phyloP scores from a whole-genome alignment of 2,113 vertebrate species.

The Sceloporus undulatus region DNA sequence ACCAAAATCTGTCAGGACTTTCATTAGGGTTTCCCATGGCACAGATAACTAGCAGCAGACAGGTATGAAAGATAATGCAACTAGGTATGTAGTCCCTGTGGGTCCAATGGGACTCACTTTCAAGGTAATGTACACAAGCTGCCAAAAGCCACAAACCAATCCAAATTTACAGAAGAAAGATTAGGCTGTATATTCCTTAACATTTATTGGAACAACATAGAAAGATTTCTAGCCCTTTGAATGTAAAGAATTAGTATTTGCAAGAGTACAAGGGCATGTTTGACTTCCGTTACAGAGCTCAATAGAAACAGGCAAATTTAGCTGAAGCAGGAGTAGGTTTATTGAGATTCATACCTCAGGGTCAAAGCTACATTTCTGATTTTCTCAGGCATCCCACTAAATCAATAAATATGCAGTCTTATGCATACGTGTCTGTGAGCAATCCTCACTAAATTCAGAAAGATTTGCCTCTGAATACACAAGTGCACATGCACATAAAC shows the following conservation, averaged over 20 bases:
- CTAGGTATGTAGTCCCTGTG: not conserved
- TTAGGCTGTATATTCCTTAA: too few relatives aligned
- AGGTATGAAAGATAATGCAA: too few relatives aligned
- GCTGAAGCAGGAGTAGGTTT: conserved; percentile 51
- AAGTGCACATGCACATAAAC: not conserved
- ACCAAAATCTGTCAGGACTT: conserved; percentile 6
- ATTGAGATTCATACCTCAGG: conserved; percentile 47
- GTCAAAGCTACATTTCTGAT: not conserved
- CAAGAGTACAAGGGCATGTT: conserved; percentile 8
- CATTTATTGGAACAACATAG: not conserved
- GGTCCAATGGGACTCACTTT: not conserved
- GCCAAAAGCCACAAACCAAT: not conserved
- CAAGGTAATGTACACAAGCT: not conserved
- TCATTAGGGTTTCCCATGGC: not conserved
- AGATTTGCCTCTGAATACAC: too few relatives aligned
- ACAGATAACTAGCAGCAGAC: conserved; percentile 2
- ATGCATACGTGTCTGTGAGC: not conserved
- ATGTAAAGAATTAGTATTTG: not conserved
- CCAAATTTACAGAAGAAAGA: too few relatives aligned
- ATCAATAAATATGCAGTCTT: not conserved
- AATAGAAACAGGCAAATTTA: conserved; percentile 36
- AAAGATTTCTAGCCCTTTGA: not conserved
- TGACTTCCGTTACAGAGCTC: conserved; percentile 48
- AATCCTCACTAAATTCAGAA: not conserved
- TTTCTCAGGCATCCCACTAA: not conserved